A percentile compares a stretch with the other conserved stretches of the same genome.
These are phyloP conservation scores for Sebastes diaconus DNA, from an alignment of 2,797 vertebrate genomes.

Conservation along the genomic window DNA sequence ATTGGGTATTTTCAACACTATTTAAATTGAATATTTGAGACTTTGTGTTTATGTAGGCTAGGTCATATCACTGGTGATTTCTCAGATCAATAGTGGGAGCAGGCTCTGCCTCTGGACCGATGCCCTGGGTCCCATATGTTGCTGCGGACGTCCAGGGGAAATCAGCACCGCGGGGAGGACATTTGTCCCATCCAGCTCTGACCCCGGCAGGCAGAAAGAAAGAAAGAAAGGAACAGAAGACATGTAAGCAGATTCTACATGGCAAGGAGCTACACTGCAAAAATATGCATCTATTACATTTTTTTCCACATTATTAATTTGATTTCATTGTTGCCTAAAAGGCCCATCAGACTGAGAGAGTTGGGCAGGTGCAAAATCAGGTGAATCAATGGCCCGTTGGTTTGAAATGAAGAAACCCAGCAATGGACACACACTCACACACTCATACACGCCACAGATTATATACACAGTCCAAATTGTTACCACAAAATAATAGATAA, in stretches of 20 bases:
- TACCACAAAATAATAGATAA: not conserved
- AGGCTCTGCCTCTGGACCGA: conserved; percentile 66
- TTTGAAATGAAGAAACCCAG: conserved; percentile 18
- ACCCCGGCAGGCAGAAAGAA: conserved; percentile 9
- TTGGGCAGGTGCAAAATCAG: conserved; percentile 53
- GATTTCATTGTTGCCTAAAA: conserved; percentile 1
- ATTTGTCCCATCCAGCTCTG: conserved; percentile 41
- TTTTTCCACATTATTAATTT: not conserved
- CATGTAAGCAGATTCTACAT: not conserved
- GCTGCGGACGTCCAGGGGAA: conserved; percentile 69
- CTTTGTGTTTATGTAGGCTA: not conserved
- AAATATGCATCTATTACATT: not conserved
- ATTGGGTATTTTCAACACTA: not conserved
- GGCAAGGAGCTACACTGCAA: not conserved
- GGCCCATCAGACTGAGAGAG: conserved; percentile 1
- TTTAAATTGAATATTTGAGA: not conserved
- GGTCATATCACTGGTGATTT: conserved; percentile 40
- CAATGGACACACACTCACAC: conserved; percentile 6
- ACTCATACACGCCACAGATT: not conserved
- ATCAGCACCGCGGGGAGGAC: conserved; percentile 65
- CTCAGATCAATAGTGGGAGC: conserved; percentile 41
- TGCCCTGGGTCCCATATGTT: conserved; percentile 81
- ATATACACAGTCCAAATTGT: not conserved
- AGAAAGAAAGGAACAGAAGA: not conserved
- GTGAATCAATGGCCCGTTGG: conserved; percentile 42